Evolutionary conservation across 2,797 vertebrate species (phyloP).

Genomic region (Sphenodon punctatus): DNA sequence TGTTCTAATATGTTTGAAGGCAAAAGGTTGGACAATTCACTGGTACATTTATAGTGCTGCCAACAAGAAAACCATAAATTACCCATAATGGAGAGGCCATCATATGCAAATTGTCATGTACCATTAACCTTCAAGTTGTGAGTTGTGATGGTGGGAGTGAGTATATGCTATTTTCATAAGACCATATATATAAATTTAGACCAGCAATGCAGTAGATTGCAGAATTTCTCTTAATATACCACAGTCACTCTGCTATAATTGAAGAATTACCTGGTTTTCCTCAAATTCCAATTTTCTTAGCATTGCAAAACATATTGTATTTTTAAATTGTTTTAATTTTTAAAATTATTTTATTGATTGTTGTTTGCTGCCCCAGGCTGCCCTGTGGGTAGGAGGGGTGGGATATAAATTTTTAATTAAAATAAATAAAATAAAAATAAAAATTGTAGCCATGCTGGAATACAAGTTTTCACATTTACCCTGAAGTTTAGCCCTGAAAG

Average conservation of each 20-base stretch:
- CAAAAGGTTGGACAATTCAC: no score
- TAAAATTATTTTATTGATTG: no score
- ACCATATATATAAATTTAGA: background rate
- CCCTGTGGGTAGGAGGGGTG: no score
- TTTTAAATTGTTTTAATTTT: no score
- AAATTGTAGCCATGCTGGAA: no score
- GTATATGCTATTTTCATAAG: background rate
- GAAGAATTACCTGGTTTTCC: background rate
- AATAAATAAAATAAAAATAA: no score
- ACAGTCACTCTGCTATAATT: background rate
- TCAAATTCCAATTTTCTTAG: background rate
- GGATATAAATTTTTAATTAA: no score
- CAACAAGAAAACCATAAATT: background rate
- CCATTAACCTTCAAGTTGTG: background rate
- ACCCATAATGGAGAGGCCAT: background rate
- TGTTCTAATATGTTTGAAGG: no score
- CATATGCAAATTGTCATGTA: background rate
- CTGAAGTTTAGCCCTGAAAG: no score
- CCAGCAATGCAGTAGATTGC: background rate
- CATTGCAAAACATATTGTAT: no score
- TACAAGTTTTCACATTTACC: no score
- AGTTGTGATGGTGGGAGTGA: background rate
- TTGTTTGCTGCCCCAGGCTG: no score
- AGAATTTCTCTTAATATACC: background rate
- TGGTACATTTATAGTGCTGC: background rate